Conservation (phyloP, 2,888 invertebrate genomes). For the Cantharis rustica region DNA sequence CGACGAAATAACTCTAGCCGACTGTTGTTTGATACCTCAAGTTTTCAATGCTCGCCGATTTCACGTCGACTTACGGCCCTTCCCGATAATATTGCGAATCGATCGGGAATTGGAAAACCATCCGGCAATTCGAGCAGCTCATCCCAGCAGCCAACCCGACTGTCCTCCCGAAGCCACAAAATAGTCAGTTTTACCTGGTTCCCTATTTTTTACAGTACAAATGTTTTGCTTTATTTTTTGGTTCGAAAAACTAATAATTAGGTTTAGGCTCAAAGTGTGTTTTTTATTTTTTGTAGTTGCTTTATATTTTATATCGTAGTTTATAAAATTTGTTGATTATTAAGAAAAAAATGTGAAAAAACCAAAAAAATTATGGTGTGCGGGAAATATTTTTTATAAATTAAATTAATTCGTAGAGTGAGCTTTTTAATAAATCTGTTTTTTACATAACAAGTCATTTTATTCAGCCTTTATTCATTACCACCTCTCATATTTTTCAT, state of each 20-base stretch:
- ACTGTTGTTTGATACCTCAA: slow-evolving; percentile 94
- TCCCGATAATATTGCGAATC: slow-evolving; percentile 87
- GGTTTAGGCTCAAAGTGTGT: background rate
- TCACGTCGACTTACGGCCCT: slow-evolving; percentile 87
- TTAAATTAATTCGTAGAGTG: slow-evolving; percentile 10
- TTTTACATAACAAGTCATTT: slow-evolving; percentile 26
- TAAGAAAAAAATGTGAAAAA: background rate
- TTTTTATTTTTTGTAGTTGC: slow-evolving; percentile 13
- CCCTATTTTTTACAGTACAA: background rate
- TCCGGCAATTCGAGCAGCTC: slow-evolving; percentile 89
- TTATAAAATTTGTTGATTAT: slow-evolving; percentile 24
- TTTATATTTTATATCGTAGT: slow-evolving; percentile 21
- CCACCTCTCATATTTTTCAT: slow-evolving; percentile 12
- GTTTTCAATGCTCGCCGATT: slow-evolving; percentile 94
- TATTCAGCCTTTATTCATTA: slow-evolving; percentile 26
- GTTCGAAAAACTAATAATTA: background rate
- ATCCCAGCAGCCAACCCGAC: slow-evolving; percentile 92
- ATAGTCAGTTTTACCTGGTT: slow-evolving; percentile 57
- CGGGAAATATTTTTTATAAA: slow-evolving; percentile 27
- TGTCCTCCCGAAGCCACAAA: slow-evolving; percentile 88
- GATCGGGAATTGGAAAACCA: slow-evolving; percentile 84
- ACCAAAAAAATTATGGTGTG: slow-evolving; percentile 18
- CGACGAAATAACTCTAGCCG: slow-evolving; percentile 91
- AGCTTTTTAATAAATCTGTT: slow-evolving; percentile 31
- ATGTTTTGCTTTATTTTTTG: background rate